Percentiles rank a stretch among this genome's conserved stretches.
Conservation (phyloP, 2,888 invertebrate species). For the Dione vanillae region DNA sequence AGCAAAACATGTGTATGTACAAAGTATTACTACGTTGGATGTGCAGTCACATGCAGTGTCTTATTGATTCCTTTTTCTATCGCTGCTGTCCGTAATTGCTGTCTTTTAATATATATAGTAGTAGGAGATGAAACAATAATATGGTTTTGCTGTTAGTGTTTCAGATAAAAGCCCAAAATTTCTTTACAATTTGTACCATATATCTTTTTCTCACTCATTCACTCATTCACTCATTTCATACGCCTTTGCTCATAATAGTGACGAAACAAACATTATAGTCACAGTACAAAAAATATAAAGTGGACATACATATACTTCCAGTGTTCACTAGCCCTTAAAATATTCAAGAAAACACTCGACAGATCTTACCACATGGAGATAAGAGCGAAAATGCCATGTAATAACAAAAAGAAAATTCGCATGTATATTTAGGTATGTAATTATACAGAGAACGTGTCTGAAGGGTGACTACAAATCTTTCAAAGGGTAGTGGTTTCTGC, state of each 20-base stretch:
- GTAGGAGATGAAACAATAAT: background rate
- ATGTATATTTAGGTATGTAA: conserved; percentile 26
- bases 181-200: background rate
- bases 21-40: background rate
- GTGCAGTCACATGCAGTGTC: background rate
- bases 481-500: conserved; percentile 56
- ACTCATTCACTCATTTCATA: conserved; percentile 6
- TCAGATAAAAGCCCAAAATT: background rate
- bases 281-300: conserved; percentile 20
- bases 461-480: conserved; percentile 54
- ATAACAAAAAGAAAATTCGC: conserved; percentile 15
- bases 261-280: background rate
- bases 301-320: conserved; percentile 5
- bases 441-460: conserved; percentile 44
- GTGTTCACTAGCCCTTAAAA: conserved; percentile 18
- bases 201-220: too few species aligned
- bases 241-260: conserved; percentile 2
- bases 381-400: conserved; percentile 9
- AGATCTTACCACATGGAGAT: conserved; percentile 10
- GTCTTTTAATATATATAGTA: background rate
- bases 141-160: background rate
- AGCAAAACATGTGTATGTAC: background rate
- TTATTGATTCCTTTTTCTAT: background rate
- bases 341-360: background rate
- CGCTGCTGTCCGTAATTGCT: background rate